These are phyloP conservation scores for Drosophila algonquin DNA, from an alignment of 2,888 invertebrate species.

Conservation along the genomic window DNA sequence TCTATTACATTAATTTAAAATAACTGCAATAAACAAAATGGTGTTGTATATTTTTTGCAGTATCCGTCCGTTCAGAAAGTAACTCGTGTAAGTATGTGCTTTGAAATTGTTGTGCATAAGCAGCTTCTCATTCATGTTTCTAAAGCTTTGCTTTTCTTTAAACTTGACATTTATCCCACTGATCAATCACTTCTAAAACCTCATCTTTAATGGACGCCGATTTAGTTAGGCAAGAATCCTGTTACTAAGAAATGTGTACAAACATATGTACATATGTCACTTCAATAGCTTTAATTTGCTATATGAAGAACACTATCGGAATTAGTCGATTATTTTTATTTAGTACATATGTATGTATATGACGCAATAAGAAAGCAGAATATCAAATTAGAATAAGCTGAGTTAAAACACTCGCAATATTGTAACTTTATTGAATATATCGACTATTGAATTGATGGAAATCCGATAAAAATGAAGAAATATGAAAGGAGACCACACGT, in stretches of 20 bases:
- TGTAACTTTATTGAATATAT: too few relatives aligned
- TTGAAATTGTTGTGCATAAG: slow-evolving; percentile 14
- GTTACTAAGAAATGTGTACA: not conserved
- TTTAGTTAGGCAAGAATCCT: slow-evolving; percentile 54
- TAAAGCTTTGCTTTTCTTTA: slow-evolving; percentile 49
- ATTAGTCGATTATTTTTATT: not conserved
- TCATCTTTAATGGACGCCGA: slow-evolving; percentile 60
- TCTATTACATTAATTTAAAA: not conserved
- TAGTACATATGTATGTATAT: not conserved
- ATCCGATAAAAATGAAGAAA: too few relatives aligned
- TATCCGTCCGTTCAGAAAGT: slow-evolving; percentile 73
- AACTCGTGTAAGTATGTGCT: slow-evolving; percentile 75
- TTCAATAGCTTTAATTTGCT: not conserved
- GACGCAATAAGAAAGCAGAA: too few relatives aligned
- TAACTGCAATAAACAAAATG: slow-evolving; percentile 18
- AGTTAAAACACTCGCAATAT: too few relatives aligned
- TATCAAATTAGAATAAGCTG: too few relatives aligned
- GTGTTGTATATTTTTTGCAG: slow-evolving; percentile 68
- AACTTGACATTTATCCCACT: slow-evolving; percentile 52
- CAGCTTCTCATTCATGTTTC: slow-evolving; percentile 52
- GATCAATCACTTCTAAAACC: slow-evolving; percentile 54
- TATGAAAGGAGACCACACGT: too few relatives aligned
- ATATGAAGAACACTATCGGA: not conserved
- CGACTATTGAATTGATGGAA: too few relatives aligned
- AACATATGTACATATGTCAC: not conserved